Conservation (phyloP, 2,113 vertebrate genomes). For the Petrocephalus zakoni region DNA sequence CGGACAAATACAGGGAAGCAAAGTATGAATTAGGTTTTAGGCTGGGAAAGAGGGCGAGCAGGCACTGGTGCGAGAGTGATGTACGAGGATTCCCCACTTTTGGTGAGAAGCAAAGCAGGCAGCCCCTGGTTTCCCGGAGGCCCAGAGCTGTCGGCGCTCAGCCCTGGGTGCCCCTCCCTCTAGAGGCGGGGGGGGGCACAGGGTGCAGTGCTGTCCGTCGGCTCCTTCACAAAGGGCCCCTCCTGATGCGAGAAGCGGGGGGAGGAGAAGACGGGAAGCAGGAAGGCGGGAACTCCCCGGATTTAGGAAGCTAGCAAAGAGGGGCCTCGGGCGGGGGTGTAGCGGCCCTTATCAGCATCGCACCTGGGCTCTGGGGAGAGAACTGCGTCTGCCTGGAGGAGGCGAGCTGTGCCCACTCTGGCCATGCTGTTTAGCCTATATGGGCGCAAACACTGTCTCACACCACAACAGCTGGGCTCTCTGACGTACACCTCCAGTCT, state of each 20-base stretch:
- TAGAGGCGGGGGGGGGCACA: not conserved
- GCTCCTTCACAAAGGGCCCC: not conserved
- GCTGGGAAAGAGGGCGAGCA: not conserved
- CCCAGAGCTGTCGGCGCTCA: not conserved
- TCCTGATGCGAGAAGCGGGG: not conserved
- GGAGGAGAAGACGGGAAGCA: not conserved
- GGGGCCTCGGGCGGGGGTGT: not conserved
- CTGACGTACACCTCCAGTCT: not conserved
- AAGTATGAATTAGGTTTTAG: not conserved
- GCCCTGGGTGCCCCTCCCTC: not conserved
- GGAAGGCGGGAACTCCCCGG: not conserved
- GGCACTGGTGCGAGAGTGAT: not conserved
- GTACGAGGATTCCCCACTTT: not conserved
- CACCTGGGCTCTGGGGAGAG: constrained; percentile 47
- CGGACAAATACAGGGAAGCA: not conserved
- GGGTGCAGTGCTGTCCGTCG: not conserved
- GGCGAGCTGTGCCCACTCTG: not conserved
- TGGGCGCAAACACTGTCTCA: not conserved
- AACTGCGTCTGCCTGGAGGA: not conserved
- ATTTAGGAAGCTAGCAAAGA: not conserved
- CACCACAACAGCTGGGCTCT: not conserved
- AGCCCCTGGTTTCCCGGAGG: not conserved
- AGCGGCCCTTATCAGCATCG: constrained; percentile 47
- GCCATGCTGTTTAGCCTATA: not conserved
- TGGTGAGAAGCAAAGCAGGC: not conserved